Conservation (phyloP, 1,140 invertebrate genomes). For the Lasioglossum baleicum region DNA sequence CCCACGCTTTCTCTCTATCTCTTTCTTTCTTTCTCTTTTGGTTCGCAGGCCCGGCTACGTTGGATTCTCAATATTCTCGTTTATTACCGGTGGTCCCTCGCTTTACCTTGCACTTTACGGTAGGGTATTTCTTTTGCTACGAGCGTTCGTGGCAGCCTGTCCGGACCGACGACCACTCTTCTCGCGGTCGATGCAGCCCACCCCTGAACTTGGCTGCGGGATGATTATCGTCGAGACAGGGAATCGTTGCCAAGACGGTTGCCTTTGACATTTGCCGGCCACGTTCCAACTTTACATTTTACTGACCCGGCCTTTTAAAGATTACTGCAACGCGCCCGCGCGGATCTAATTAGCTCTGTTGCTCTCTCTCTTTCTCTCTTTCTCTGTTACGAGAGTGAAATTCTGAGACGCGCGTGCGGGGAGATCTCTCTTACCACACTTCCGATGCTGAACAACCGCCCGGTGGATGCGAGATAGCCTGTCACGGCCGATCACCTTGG, state of each 20-base stretch:
- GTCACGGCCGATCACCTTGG: background rate
- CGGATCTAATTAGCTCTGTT: constrained; percentile 5
- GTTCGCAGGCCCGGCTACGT: background rate
- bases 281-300: constrained; percentile 3
- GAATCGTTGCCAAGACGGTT: constrained; percentile 15
- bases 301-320: background rate
- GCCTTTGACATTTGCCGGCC: constrained; percentile 15
- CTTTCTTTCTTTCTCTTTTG: background rate
- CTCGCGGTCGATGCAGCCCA: background rate
- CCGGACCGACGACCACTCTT: background rate
- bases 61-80: constrained; percentile 47
- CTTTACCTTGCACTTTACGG: constrained; percentile 32
- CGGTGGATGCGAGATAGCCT: background rate
- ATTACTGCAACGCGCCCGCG: background rate
- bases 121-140: constrained; percentile 10
- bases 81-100: constrained; percentile 40
- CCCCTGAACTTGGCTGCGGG: constrained; percentile 11
- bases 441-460: background rate
- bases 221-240: constrained; percentile 14
- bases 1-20: background rate
- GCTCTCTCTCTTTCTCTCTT: background rate
- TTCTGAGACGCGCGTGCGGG: background rate
- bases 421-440: background rate
- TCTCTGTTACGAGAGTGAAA: background rate
- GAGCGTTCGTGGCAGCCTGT: background rate